Conservation (phyloP, 1,140 invertebrate genomes). For the Zaprionus gabonicus region DNA sequence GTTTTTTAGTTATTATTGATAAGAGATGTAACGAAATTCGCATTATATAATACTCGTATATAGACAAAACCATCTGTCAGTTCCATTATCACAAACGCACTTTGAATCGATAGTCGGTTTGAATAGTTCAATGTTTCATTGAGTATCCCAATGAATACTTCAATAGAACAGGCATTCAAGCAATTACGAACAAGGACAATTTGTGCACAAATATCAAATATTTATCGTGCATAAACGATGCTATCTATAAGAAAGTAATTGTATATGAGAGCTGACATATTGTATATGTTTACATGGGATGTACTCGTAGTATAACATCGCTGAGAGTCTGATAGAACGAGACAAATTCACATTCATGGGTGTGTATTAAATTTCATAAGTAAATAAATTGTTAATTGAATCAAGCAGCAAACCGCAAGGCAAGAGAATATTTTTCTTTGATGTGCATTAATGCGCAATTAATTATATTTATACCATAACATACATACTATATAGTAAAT, state of each 20-base stretch:
- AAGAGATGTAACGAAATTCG: no score
- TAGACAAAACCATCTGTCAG: neutral
- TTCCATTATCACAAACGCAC: neutral
- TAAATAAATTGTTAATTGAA: slow-evolving; percentile 44
- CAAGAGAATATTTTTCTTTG: slow-evolving; percentile 25
- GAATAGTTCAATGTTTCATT: slow-evolving; percentile 40
- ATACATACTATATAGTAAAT: slow-evolving; percentile 4
- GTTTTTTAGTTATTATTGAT: no score
- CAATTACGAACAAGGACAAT: slow-evolving; percentile 59
- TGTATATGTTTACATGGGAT: neutral
- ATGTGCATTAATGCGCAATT: slow-evolving; percentile 39
- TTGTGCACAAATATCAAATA: slow-evolving; percentile 22
- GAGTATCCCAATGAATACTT: slow-evolving; percentile 37
- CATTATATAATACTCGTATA: no score
- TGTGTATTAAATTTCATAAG: slow-evolving; percentile 34
- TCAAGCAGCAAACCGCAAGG: slow-evolving; percentile 40
- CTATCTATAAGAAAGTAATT: slow-evolving; percentile 20
- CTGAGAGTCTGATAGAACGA: neutral
- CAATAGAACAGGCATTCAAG: slow-evolving; percentile 25
- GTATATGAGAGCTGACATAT: slow-evolving; percentile 3
- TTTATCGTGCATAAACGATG: slow-evolving; percentile 28
- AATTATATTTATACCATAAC: slow-evolving; percentile 15
- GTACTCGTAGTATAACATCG: neutral
- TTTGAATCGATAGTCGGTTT: neutral
- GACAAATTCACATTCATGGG: slow-evolving; percentile 2